Evolutionary conservation across 2,888 invertebrate genomes (phyloP).

Genomic region (Coelinius sp.): DNA sequence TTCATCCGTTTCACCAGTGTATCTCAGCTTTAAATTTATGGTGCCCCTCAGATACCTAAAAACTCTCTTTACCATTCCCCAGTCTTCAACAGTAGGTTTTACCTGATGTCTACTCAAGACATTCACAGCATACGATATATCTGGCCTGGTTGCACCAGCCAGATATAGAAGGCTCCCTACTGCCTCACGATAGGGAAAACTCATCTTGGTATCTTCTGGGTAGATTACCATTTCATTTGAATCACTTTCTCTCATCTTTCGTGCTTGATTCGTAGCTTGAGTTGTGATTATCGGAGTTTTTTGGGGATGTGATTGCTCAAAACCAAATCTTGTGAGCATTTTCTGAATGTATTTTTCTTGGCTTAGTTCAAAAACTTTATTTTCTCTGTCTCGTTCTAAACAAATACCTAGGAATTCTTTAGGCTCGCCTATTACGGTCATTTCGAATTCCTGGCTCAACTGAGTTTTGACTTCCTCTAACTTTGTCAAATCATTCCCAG

Average conservation of each 20-base stretch:
- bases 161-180: constrained; percentile 40
- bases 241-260: background rate
- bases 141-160: constrained; percentile 34
- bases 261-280: constrained; percentile 24
- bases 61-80: constrained; percentile 37
- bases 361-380: constrained; percentile 26
- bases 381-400: constrained; percentile 36
- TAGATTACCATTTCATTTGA: background rate
- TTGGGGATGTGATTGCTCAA: constrained; percentile 40
- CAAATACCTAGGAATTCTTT: constrained; percentile 43
- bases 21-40: constrained; percentile 11
- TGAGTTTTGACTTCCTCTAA: constrained; percentile 12
- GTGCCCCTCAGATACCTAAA: constrained; percentile 40
- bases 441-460: constrained; percentile 28
- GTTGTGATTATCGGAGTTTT: background rate
- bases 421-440: constrained; percentile 41
- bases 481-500: background rate
- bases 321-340: constrained; percentile 40
- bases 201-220: constrained; percentile 26
- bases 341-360: constrained; percentile 41
- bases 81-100: constrained; percentile 27
- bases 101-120: constrained; percentile 10
- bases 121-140: constrained; percentile 34
- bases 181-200: constrained; percentile 23
- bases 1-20: background rate